Percentiles rank a stretch among this genome's conserved stretches.
Conservation (phyloP, 2,797 vertebrate species). For the Alcedo atthis region DNA sequence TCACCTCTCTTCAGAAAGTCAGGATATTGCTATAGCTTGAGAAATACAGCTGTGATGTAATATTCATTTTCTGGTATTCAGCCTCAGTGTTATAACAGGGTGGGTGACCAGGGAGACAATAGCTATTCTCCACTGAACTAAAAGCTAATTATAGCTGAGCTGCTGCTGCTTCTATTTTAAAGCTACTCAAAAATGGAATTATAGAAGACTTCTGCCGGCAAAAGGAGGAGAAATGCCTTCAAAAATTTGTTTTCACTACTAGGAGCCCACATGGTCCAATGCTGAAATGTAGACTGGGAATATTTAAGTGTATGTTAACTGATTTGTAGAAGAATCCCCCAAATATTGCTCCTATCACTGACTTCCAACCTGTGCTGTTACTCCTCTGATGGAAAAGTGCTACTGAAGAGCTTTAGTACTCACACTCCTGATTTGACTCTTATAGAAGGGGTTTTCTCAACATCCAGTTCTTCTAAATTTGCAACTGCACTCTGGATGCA, state of each 20-base stretch:
- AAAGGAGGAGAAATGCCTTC: background rate
- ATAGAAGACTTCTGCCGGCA: background rate
- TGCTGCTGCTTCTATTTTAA: background rate
- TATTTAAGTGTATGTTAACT: background rate
- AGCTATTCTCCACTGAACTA: background rate
- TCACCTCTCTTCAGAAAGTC: background rate
- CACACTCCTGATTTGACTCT: conserved; percentile 84
- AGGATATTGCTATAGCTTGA: background rate
- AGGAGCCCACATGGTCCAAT: background rate
- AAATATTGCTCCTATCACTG: background rate
- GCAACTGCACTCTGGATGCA: conserved; percentile 71
- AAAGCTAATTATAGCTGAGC: conserved; percentile 10
- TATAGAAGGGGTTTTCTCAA: conserved; percentile 73
- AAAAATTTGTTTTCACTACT: background rate
- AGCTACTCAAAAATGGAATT: background rate
- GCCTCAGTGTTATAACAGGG: background rate
- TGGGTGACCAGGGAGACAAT: background rate
- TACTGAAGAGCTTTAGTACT: conserved; percentile 44
- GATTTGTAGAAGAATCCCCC: fast-evolving
- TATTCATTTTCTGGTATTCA: background rate
- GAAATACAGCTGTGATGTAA: background rate
- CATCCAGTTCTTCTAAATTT: conserved; percentile 74
- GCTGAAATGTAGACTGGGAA: background rate
- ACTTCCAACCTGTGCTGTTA: background rate
- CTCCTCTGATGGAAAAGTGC: background rate